Evolutionary conservation across 2,797 vertebrate genomes (phyloP).

Genomic region (Mareca strepera): DNA sequence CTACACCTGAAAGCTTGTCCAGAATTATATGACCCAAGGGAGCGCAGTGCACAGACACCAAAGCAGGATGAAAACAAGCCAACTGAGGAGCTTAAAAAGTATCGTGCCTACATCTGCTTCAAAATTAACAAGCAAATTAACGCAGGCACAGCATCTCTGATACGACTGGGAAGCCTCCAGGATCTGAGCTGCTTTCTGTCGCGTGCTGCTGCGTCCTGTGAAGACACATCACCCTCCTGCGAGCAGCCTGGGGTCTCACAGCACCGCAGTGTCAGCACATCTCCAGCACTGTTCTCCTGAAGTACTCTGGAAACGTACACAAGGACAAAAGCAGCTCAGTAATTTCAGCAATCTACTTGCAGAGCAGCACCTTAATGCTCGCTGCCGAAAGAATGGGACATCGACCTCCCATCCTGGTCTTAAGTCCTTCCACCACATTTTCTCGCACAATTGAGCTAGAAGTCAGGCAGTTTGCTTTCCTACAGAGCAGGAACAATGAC

Average conservation of each 20-base stretch:
- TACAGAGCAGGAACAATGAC: neutral
- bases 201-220: fast-evolving
- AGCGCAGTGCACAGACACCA: neutral
- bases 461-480: neutral
- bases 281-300: neutral
- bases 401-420: neutral
- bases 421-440: neutral
- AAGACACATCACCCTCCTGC: neutral
- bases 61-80: neutral
- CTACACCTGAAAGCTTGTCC: neutral
- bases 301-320: neutral
- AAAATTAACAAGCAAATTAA: neutral
- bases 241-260: neutral
- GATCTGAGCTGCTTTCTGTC: neutral
- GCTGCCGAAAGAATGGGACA: neutral
- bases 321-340: neutral
- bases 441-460: neutral
- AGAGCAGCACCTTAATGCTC: neutral
- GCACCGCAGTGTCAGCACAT: neutral
- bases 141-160: neutral
- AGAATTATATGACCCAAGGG: neutral
- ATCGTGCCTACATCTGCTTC: neutral
- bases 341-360: neutral
- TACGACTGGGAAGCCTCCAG: neutral
- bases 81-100: neutral